phyloP scores from a whole-genome alignment of 2,797 vertebrate genomes.

The Brachyalestes nurse region DNA sequence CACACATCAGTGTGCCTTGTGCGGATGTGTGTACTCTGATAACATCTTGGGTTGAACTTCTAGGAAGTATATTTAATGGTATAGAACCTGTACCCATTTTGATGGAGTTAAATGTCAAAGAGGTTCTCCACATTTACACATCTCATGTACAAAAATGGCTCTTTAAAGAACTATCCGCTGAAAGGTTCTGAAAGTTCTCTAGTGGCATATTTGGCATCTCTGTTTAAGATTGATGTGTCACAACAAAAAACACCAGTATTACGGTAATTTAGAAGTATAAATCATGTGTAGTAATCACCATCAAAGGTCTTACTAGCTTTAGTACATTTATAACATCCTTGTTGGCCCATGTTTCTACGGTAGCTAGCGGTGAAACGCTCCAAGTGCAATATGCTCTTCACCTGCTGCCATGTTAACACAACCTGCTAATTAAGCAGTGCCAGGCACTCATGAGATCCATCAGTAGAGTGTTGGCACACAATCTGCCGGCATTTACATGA shows the following conservation, averaged over 20 bases:
- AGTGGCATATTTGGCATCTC: too few species aligned
- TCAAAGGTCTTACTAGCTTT: not conserved
- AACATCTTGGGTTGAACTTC: too few species aligned
- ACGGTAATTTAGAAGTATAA: not conserved
- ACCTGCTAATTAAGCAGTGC: slow-evolving; percentile 56
- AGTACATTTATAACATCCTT: slow-evolving; percentile 36
- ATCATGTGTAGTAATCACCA: not conserved
- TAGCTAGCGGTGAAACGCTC: slow-evolving; percentile 44
- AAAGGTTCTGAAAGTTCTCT: too few species aligned
- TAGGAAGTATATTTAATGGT: not conserved
- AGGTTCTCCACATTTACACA: not conserved
- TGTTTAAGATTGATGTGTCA: not conserved
- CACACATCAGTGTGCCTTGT: too few species aligned
- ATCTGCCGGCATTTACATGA: slow-evolving; percentile 56
- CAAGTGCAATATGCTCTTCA: slow-evolving; percentile 50
- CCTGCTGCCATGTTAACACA: slow-evolving; percentile 55
- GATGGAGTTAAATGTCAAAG: not conserved
- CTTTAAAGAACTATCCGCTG: not conserved
- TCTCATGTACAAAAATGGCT: not conserved
- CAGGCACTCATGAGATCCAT: slow-evolving; percentile 47
- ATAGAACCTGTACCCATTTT: not conserved
- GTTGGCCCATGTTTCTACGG: slow-evolving; percentile 22
- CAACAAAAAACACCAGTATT: not conserved
- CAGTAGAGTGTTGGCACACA: slow-evolving; percentile 42
- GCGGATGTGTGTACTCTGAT: too few species aligned